Evolutionary conservation across 2,888 invertebrate species (phyloP), one percentile per base, ranked within the genome.

Genomic region (Platynereis dumerilii): DNA sequence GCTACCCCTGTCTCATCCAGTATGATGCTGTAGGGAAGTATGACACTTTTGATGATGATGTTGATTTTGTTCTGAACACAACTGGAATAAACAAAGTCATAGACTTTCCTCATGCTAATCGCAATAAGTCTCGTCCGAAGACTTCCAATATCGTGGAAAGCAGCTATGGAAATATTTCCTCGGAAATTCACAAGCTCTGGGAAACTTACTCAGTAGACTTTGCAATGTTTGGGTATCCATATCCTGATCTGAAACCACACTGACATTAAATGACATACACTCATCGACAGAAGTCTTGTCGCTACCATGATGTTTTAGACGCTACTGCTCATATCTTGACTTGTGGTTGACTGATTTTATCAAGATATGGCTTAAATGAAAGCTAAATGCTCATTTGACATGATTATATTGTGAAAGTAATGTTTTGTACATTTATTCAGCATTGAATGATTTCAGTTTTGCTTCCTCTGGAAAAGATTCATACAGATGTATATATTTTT

Each of bases 1-100:
- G 96, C 81, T 90, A 91, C 79, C 96, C 96, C 0, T 96, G 96
- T 81, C 86, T 88, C 29, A 88, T 96, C 71, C 90, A 91, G 78
- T 96, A 95, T 83, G 92, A 92, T 79, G 62, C 65, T 52, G 65
- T 72, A n/a, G 73, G 72, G 12, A 69, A 72, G 28, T 67, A 68
- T 52, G 94, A 94, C 80, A 92, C 91, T 0, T 85, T 95, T 7
- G 86, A 91, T 42, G 91, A 91, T 77, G 96, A 96, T 80, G 89
- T 92, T 0, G 86, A 89, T 3, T 87, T 68, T 28, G 72, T 80
- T 20, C 69, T 81, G 26, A 61, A 74, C 22, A 65, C 72, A 29
- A 68, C 80, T 7, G 63, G 67, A 1, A 74, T 75, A 1, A 67
- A 72, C 22, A 56, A 74, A 20, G 29, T 71, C 22, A 70, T 80